Conservation (phyloP, 2,888 invertebrate genomes). For the Conops quadrifasciatus region DNA sequence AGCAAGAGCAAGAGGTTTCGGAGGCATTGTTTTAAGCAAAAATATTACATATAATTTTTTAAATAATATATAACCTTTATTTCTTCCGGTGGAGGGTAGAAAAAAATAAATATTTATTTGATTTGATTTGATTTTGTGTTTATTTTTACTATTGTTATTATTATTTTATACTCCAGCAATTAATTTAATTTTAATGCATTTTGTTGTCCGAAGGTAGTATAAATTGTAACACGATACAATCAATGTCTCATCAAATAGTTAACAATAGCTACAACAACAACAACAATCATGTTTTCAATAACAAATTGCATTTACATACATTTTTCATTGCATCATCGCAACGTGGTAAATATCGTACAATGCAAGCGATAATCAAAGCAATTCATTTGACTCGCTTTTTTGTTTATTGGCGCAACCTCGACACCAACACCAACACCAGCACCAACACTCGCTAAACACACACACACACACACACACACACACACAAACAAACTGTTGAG, state of each 20-base stretch:
- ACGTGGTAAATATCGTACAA: background rate
- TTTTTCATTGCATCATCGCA: constrained; percentile 11
- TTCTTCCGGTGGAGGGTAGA: too few species aligned
- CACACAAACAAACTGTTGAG: too few species aligned
- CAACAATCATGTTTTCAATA: background rate
- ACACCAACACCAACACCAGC: background rate
- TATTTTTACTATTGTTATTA: background rate
- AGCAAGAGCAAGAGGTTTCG: too few species aligned
- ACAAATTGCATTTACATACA: background rate
- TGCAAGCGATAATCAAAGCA: background rate
- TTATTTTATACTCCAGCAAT: background rate
- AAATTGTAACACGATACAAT: too few species aligned
- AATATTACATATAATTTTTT: too few species aligned
- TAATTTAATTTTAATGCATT: background rate
- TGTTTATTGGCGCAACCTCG: background rate
- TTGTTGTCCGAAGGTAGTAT: background rate
- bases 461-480: too few species aligned
- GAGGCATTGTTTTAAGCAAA: too few species aligned
- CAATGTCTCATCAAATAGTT: too few species aligned
- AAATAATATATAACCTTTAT: too few species aligned
- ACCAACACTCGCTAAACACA: background rate
- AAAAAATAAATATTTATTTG: too few species aligned
- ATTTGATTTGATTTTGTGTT: background rate
- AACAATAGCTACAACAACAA: background rate
- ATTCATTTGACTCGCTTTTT: background rate